Evolutionary conservation across 1,140 invertebrate species (phyloP), one percentile per base, ranked within the genome.

Genomic region (Gryllus bimaculatus): DNA sequence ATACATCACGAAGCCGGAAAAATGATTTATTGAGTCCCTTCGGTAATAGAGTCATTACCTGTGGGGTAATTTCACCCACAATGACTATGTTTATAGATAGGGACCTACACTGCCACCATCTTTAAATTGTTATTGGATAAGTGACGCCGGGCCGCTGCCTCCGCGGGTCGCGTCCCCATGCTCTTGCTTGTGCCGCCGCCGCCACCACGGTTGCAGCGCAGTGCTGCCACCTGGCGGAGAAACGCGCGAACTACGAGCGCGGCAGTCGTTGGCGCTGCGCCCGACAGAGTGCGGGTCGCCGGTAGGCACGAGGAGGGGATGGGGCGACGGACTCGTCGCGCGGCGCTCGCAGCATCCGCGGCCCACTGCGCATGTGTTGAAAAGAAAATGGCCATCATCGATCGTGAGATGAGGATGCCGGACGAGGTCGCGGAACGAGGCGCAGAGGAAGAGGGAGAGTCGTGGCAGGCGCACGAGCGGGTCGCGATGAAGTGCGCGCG

Each of bases 301-400:
- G 54, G 54, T 1, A 66, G 54, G 54, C 3, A 7, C 0, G 54
- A 3, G 54, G 54, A 18, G 54, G 10, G 54, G 18, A 66, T 1
- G 18, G 54, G 54, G 54, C 0, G 54, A 13, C 0, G 2, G 54
- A 66, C 26, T 66, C 10, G 54, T 66, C 54, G 54, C 18, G 18
- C 10, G 54, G 54, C 10, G 54, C 54, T 66, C 54, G 10, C 54
- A 13, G 26, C 26, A 10, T 66, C 54, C 10, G 54, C 54, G 18
- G 10, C 54, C 54, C 54, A 66, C 10, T 66, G 54, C 54, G 54
- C 54, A 66, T 66, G 54, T 66, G 54, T 66, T 66, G 54, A 66
- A 66, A 66, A 66, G 54, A 66, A 66, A 66, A 66, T 66, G 54
- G 54, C 54, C 54, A 66, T 66, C 54, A 66, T 66, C 54, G 54